Percentiles rank a stretch among this genome's conserved stretches.
Conservation (phyloP, 2,113 vertebrate species). For the Casuarius casuarius region DNA sequence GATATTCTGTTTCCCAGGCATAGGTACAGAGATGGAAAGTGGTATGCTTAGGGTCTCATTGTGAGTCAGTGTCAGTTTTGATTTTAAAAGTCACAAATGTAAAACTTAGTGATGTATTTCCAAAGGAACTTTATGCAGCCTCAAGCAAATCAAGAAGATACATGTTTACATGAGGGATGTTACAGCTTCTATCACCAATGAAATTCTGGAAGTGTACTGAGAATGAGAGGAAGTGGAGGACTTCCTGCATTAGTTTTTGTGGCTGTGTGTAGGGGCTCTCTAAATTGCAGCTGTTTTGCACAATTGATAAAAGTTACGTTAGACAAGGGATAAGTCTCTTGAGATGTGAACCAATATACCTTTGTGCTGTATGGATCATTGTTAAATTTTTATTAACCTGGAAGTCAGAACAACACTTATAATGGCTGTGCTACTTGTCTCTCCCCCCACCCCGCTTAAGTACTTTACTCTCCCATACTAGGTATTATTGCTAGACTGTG, state of each 20-base stretch:
- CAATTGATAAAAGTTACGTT: not conserved
- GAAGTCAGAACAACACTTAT: not conserved
- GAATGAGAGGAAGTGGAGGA: constrained; percentile 64
- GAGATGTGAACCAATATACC: not conserved
- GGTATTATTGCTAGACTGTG: not conserved
- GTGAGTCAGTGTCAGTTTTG: not conserved
- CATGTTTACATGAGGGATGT: not conserved
- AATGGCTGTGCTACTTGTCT: not conserved
- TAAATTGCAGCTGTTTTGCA: constrained; percentile 21
- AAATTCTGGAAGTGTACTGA: constrained; percentile 39
- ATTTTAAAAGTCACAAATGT: not conserved
- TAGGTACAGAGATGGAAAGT: not conserved
- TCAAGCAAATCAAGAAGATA: not conserved
- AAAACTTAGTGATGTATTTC: not conserved
- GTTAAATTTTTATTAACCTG: not conserved
- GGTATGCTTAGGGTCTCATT: not conserved
- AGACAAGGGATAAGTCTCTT: not conserved
- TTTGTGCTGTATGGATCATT: not conserved
- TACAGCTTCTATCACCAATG: not conserved
- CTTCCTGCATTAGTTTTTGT: constrained; percentile 71
- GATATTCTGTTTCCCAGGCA: not conserved
- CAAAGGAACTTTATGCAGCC: not conserved
- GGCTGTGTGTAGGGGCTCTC: constrained; percentile 14
- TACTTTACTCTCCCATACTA: not conserved
- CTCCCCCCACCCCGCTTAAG: not conserved